These are phyloP conservation scores for Porites cylindrica DNA, from an alignment of 92 coral and sea anemone genomes.

Conservation along the genomic window DNA sequence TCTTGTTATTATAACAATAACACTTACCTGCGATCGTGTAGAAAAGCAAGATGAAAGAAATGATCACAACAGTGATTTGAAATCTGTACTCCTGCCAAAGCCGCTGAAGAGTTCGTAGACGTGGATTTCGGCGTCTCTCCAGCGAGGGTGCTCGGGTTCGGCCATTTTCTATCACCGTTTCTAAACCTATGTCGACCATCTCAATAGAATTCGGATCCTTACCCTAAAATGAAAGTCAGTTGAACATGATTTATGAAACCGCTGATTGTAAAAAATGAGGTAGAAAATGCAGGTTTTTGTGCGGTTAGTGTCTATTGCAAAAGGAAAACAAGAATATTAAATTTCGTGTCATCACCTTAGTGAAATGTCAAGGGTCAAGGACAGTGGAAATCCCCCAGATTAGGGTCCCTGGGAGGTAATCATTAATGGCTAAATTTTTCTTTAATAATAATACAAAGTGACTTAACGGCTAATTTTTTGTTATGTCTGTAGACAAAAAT, in stretches of 20 bases:
- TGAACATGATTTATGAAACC: background rate
- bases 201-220: background rate
- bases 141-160: constrained; percentile 11
- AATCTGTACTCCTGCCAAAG: constrained; percentile 39
- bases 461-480: no score
- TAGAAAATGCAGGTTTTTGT: no score
- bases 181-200: background rate
- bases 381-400: no score
- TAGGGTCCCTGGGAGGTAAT: no score
- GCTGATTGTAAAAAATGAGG: background rate
- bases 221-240: constrained; percentile 4
- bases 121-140: background rate
- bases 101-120: background rate
- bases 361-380: no score
- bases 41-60: constrained; percentile 43
- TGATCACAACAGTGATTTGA: constrained; percentile 53
- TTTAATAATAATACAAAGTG: no score
- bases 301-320: no score
- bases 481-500: no score
- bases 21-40: constrained; percentile 57
- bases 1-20: no score
- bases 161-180: constrained; percentile 29
- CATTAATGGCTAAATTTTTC: no score
- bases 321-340: no score
- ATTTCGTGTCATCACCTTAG: no score